Conservation (phyloP, 2,797 vertebrate genomes). For the Hybognathus amarus region DNA sequence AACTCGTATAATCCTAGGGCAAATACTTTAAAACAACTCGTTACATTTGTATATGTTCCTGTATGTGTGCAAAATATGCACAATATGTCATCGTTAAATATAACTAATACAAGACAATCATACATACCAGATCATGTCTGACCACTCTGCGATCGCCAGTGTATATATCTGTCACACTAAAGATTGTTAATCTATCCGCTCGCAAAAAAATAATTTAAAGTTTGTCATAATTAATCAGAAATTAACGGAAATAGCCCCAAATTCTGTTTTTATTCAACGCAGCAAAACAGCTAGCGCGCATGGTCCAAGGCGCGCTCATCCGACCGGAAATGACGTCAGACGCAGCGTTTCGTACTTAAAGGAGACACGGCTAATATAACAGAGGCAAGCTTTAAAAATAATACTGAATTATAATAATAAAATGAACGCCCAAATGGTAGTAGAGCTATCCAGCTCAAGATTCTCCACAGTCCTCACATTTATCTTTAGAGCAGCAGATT, state of each 20-base stretch:
- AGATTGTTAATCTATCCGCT: neutral
- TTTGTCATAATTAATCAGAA: neutral
- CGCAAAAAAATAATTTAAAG: neutral
- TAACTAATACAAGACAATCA: neutral
- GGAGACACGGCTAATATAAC: neutral
- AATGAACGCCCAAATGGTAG: neutral
- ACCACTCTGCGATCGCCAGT: neutral
- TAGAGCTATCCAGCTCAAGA: neutral
- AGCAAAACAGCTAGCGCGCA: neutral
- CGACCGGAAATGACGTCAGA: neutral
- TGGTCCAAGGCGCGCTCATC: neutral
- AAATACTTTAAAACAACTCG: neutral
- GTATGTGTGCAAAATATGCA: no score
- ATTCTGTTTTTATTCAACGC: neutral
- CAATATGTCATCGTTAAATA: neutral
- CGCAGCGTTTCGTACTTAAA: neutral
- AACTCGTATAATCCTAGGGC: no score
- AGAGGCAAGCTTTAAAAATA: neutral
- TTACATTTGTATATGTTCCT: no score
- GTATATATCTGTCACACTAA: neutral
- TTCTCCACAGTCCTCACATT: neutral
- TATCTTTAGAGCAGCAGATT: neutral
- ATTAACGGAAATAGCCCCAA: neutral
- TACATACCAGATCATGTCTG: slow-evolving; percentile 25
- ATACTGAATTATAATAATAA: neutral